A percentile compares a stretch with the other conserved stretches of the same genome.
phyloP scores from a whole-genome alignment of 2,113 vertebrate species.

The Sus scrofa region DNA sequence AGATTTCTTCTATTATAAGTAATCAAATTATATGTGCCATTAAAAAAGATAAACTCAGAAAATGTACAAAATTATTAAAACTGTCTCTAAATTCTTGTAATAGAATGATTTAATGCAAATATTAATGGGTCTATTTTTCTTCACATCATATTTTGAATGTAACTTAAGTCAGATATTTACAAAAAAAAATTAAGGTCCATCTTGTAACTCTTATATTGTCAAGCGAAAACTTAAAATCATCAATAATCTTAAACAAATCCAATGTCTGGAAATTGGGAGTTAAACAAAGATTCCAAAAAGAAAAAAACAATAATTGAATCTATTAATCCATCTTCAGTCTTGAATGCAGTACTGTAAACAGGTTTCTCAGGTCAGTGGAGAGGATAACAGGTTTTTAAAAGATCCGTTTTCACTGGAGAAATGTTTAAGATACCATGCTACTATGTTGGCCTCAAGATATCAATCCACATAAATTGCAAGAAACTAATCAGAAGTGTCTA shows the following conservation, averaged over 20 bases:
- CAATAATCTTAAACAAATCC: background rate
- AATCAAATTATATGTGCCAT: background rate
- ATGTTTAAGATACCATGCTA: background rate
- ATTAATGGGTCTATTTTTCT: background rate
- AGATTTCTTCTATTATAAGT: background rate
- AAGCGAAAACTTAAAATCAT: background rate
- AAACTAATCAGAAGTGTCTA: background rate
- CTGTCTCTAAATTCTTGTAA: background rate
- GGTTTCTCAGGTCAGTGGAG: slow-evolving; percentile 53
- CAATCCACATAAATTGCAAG: background rate
- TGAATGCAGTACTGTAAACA: background rate
- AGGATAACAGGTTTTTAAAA: slow-evolving; percentile 37
- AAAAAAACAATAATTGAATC: background rate
- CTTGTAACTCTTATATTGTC: slow-evolving; percentile 29
- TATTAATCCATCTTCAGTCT: background rate
- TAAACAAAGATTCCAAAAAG: background rate
- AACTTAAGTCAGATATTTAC: background rate
- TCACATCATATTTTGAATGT: background rate
- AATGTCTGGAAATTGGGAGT: background rate
- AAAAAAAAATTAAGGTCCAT: background rate
- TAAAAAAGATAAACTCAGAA: background rate
- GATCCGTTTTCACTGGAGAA: slow-evolving; percentile 57
- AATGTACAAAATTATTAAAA: background rate
- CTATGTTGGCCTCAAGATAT: slow-evolving; percentile 2
- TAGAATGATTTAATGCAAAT: background rate